A percentile compares a stretch with the other conserved stretches of the same genome.
These are phyloP conservation scores for Dolichomitus sp. DNA, from an alignment of 2,888 invertebrate species.

Conservation along the genomic window DNA sequence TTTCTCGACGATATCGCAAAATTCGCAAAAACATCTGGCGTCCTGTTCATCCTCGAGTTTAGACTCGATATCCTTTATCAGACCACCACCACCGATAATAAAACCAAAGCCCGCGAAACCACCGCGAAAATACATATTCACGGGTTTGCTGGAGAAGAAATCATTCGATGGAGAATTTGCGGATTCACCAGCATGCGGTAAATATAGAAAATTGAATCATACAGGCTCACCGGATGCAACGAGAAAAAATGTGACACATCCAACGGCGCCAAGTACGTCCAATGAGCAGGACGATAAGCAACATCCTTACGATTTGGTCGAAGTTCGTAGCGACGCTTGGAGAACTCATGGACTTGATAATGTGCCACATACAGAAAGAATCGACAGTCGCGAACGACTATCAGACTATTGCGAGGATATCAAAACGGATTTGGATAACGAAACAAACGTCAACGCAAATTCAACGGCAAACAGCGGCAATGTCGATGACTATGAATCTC, in stretches of 20 bases:
- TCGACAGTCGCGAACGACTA: slow-evolving; percentile 61
- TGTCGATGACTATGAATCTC: slow-evolving; percentile 75
- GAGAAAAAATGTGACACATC: slow-evolving; percentile 2
- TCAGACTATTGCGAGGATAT: slow-evolving; percentile 37
- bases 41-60: slow-evolving; percentile 71
- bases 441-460: slow-evolving; percentile 22
- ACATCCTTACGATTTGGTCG: slow-evolving; percentile 92
- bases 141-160: slow-evolving; percentile 82
- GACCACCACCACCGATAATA: slow-evolving; percentile 87
- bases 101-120: slow-evolving; percentile 90
- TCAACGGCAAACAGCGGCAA: slow-evolving; percentile 36
- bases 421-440: slow-evolving; percentile 33
- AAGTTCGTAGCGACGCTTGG: slow-evolving; percentile 93
- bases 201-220: slow-evolving; percentile 88
- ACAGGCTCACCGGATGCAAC: slow-evolving; percentile 85
- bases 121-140: slow-evolving; percentile 87
- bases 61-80: slow-evolving; percentile 74
- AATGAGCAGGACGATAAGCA: slow-evolving; percentile 84
- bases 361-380: slow-evolving; percentile 90
- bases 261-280: background rate
- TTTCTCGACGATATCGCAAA: slow-evolving; percentile 82
- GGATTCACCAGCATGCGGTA: slow-evolving; percentile 87
- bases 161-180: slow-evolving; percentile 85
- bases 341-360: slow-evolving; percentile 92
- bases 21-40: slow-evolving; percentile 77